Evolutionary conservation across 2,888 invertebrate genomes (phyloP), one percentile per base, ranked within the genome.

Genomic region (Merodon equestris): DNA sequence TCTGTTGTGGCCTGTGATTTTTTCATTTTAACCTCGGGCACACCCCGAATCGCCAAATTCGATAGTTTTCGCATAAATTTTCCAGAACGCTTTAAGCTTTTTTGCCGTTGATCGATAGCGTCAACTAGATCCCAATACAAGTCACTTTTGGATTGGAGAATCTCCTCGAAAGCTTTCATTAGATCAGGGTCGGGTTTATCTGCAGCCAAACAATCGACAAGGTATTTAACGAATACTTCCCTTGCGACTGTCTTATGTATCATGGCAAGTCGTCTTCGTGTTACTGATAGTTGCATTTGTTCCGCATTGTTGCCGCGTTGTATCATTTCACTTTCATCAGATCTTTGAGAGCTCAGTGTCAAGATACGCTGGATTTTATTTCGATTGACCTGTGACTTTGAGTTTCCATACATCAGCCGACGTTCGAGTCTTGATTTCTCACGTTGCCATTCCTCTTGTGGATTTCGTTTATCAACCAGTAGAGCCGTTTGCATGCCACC

Each of bases 341-440:
- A 27, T 15, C 13, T 12, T 7, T 47, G 58, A 1, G 36, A 13
- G 1, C 18, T n/a, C 7, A 19, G 9, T 0, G 12, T 13, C 10
- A 38, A 15, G 2, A 2, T 18, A 9, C 45, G 19, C 5, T 50
- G 58, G 14, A 54, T 53, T 14, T 53, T 63, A 1, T 1, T 58
- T 9, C 63, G 40, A 53, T 79, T 79, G 1, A 10, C 9, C n/a
- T 63, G 36, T 0, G 68, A 73, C 17, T 15, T 58, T 0, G 4
- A 27, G 19, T 79, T 79, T 1, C 77, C 77, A 40, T 79, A 79
- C 1, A 58, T 42, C 1, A 79, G 36, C 0, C 77, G 63, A n/a
- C 77, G 63, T 13, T 57, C 67, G 14, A 61, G 77, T 9, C 45
- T 15, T 0, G 9, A 53, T 47, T 44, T 77, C 44, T 36, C 42